phyloP scores from a whole-genome alignment of 2,888 invertebrate genomes.

The Anthrax anthrax region DNA sequence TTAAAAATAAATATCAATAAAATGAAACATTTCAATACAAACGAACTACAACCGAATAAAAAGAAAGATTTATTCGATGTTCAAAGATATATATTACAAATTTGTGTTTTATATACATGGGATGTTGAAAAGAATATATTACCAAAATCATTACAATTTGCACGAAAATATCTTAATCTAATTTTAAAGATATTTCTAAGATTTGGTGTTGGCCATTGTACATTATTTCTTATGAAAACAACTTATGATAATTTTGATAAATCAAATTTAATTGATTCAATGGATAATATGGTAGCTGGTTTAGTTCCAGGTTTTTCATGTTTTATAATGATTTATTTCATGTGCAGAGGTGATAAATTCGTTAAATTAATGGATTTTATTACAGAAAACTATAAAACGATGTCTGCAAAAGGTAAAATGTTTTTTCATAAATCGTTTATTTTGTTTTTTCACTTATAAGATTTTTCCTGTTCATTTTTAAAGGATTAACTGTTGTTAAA shows the following conservation, averaged over 20 bases:
- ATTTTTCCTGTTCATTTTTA: neutral
- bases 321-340: conserved; percentile 22
- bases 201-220: no score
- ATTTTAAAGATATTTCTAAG: no score
- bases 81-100: no score
- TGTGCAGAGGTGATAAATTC: conserved; percentile 25
- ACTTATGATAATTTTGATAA: conserved; percentile 3
- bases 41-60: no score
- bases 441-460: neutral
- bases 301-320: conserved; percentile 8
- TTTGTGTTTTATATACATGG: no score
- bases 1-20: no score
- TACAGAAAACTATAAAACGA: conserved; percentile 31
- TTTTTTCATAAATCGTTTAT: neutral
- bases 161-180: no score
- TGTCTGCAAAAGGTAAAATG: conserved; percentile 30
- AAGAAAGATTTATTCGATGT: no score
- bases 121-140: no score
- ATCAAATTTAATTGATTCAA: conserved; percentile 6
- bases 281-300: conserved; percentile 5
- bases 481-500: conserved; percentile 10
- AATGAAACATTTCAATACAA: no score
- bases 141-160: no score
- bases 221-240: conserved; percentile 4
- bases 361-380: conserved; percentile 29